phyloP scores from a whole-genome alignment of 2,797 vertebrate species.

The Lagocephalus sceleratus region DNA sequence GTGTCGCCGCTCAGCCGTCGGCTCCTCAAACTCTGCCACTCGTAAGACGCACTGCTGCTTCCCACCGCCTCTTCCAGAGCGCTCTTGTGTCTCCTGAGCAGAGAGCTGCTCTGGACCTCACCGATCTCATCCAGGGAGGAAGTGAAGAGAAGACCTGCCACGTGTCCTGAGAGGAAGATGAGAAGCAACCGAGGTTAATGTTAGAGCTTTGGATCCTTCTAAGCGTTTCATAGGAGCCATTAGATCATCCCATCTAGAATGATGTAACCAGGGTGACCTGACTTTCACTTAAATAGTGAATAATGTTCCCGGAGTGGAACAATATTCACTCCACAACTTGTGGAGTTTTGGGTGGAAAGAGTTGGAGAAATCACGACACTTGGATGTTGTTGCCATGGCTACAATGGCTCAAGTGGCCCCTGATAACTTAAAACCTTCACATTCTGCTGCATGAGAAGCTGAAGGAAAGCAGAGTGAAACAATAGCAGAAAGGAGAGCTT shows the following conservation, averaged over 20 bases:
- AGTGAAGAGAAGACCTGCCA: constrained; percentile 73
- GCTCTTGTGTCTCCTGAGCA: constrained; percentile 80
- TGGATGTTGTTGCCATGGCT: no score
- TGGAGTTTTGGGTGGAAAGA: no score
- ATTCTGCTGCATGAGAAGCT: no score
- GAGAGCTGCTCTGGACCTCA: constrained; percentile 70
- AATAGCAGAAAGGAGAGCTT: not conserved
- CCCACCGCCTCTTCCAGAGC: constrained; percentile 74
- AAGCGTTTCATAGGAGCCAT: no score
- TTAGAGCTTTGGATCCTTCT: no score
- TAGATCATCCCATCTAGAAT: no score
- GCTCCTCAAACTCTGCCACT: constrained; percentile 75
- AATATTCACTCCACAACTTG: no score
- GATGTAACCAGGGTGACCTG: no score
- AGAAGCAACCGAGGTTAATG: not conserved
- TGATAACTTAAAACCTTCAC: not conserved
- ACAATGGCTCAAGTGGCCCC: not conserved
- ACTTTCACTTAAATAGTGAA: no score
- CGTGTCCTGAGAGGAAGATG: constrained; percentile 47
- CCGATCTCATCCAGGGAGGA: constrained; percentile 75
- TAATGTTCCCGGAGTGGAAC: no score
- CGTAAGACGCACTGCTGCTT: constrained; percentile 37
- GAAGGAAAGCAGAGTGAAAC: not conserved
- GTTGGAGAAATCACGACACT: not conserved
- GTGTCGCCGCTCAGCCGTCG: constrained; percentile 65